Evolutionary conservation across 2,113 vertebrate species (phyloP).

Genomic region (Semicossyphus pulcher): DNA sequence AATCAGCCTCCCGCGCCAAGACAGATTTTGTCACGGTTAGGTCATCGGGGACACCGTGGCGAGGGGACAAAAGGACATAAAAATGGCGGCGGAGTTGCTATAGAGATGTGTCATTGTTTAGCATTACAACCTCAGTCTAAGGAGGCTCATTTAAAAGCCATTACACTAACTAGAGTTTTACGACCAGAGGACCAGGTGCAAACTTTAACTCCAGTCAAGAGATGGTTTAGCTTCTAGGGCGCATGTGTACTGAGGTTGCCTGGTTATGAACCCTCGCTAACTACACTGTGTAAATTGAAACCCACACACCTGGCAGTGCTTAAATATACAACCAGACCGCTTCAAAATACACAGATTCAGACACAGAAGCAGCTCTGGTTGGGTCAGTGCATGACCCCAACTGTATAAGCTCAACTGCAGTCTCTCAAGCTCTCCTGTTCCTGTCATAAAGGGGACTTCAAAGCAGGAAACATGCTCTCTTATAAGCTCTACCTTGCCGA

Average conservation of each 20-base stretch:
- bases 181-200: constrained; percentile 64
- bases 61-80: background rate
- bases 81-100: constrained; percentile 31
- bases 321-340: constrained; percentile 40
- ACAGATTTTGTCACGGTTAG: constrained; percentile 25
- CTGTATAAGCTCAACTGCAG: constrained; percentile 25
- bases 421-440: constrained; percentile 17
- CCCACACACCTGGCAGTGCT: constrained; percentile 56
- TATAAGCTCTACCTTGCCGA: constrained; percentile 1
- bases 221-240: constrained; percentile 36
- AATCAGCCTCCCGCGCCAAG: constrained; percentile 5
- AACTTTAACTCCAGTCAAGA: constrained; percentile 39
- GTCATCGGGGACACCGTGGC: background rate
- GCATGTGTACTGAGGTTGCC: background rate
- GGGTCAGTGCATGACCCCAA: constrained; percentile 13
- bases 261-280: constrained; percentile 38
- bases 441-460: constrained; percentile 33
- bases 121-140: constrained; percentile 39
- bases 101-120: constrained; percentile 49
- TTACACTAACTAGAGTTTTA: constrained; percentile 65
- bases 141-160: constrained; percentile 64
- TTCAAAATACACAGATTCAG: constrained; percentile 38
- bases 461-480: constrained; percentile 35
- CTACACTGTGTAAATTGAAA: constrained; percentile 50
- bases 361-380: constrained; percentile 14